These are phyloP conservation scores for Euzophera pinguis DNA, from an alignment of 2,888 invertebrate genomes.

Conservation along the genomic window DNA sequence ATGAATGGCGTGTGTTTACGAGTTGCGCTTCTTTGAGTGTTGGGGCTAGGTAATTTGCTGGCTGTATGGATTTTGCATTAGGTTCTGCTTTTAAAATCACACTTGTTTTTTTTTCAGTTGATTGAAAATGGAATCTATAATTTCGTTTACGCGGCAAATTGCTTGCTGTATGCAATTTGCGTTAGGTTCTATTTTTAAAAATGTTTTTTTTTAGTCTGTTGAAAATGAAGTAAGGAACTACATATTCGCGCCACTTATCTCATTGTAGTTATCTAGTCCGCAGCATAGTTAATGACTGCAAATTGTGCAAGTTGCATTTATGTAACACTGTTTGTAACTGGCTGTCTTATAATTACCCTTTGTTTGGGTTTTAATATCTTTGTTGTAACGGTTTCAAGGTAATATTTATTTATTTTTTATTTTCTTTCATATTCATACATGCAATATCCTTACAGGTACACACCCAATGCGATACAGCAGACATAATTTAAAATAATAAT, in stretches of 20 bases:
- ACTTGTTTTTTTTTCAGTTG: too few species aligned
- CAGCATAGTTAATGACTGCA: constrained; percentile 1
- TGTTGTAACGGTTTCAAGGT: not conserved
- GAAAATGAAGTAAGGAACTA: not conserved
- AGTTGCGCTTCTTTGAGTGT: not conserved
- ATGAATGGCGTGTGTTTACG: constrained; percentile 8
- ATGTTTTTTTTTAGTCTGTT: too few species aligned
- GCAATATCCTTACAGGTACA: too few species aligned
- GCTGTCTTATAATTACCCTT: not conserved
- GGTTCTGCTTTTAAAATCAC: too few species aligned
- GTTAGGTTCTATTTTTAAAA: too few species aligned
- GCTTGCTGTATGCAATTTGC: not conserved
- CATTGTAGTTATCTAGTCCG: constrained; percentile 4
- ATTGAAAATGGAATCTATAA: too few species aligned
- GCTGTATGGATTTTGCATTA: not conserved
- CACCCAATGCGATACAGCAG: too few species aligned
- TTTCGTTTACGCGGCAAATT: too few species aligned
- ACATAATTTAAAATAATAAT: too few species aligned
- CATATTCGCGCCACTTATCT: constrained; percentile 2
- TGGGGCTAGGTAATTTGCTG: not conserved
- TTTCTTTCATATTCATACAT: too few species aligned
- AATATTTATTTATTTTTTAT: not conserved
- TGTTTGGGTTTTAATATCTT: not conserved
- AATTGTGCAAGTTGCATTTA: constrained; percentile 5
- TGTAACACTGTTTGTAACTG: not conserved